These are phyloP conservation scores for Mormyrus lacerda DNA, from an alignment of 2,113 vertebrate genomes.

Conservation along the genomic window DNA sequence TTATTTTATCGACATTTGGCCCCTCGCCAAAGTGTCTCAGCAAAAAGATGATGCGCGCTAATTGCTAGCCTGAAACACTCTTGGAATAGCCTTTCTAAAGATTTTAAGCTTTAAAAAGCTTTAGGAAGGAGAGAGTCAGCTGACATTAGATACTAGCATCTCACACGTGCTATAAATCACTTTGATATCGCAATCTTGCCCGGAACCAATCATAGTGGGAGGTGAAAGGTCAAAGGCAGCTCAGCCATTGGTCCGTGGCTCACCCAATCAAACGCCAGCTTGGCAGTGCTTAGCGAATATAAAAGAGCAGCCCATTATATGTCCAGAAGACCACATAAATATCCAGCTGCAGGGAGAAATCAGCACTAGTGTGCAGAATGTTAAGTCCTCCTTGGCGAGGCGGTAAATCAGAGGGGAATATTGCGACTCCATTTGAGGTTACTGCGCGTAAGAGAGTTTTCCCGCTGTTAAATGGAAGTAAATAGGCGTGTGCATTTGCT, in stretches of 20 bases:
- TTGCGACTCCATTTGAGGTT: background rate
- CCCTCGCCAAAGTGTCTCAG: background rate
- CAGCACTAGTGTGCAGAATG: background rate
- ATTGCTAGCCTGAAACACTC: background rate
- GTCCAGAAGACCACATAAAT: background rate
- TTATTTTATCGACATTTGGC: conserved; percentile 7
- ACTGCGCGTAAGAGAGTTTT: background rate
- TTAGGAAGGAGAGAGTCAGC: background rate
- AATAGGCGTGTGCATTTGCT: background rate
- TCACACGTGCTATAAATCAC: conserved; percentile 12
- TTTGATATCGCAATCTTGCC: background rate
- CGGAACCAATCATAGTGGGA: background rate
- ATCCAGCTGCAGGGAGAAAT: background rate
- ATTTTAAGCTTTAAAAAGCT: background rate
- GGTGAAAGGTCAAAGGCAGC: background rate
- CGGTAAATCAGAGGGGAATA: background rate
- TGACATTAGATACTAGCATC: background rate
- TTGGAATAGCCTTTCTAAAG: background rate
- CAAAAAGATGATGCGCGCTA: background rate
- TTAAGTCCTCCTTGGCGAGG: background rate
- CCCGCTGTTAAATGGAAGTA: background rate
- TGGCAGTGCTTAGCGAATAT: background rate
- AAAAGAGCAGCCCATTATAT: background rate
- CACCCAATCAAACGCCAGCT: conserved; percentile 7
- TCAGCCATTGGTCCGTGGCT: conserved; percentile 11